Evolutionary conservation across 2,113 vertebrate genomes (phyloP).

Genomic region (Syngnathus typhle): DNA sequence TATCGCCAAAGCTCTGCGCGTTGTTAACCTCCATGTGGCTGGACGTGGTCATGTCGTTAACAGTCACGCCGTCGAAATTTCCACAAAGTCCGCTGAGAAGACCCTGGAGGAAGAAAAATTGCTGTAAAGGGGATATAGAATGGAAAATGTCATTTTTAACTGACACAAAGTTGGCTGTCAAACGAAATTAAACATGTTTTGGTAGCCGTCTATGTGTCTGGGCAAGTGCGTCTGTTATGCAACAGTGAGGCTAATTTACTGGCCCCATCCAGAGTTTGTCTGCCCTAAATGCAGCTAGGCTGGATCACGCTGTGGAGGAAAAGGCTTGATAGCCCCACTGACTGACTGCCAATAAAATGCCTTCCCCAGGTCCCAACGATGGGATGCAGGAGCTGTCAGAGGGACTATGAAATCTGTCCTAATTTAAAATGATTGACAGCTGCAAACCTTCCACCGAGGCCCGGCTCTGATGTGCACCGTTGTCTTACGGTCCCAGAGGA

Average conservation of each 20-base stretch:
- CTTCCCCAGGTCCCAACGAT: not conserved
- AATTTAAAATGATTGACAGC: not conserved
- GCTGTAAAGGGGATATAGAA: not conserved
- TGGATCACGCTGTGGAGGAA: not conserved
- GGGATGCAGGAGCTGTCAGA: not conserved
- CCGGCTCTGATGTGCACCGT: slow-evolving; percentile 92
- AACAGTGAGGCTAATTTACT: not conserved
- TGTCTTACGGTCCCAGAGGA: slow-evolving; percentile 96
- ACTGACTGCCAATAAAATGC: not conserved
- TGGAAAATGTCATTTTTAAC: not conserved
- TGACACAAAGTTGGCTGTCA: not conserved
- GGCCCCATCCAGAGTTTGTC: too few relatives aligned
- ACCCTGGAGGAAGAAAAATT: slow-evolving; percentile 63
- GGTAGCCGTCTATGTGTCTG: not conserved
- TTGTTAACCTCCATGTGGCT: slow-evolving; percentile 96
- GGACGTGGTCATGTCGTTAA: slow-evolving; percentile 96
- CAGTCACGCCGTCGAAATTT: slow-evolving; percentile 96
- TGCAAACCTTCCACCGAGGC: slow-evolving; percentile 87
- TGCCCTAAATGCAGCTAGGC: too few relatives aligned
- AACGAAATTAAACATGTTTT: too few relatives aligned
- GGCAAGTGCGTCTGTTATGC: too few relatives aligned
- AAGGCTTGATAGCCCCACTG: too few relatives aligned
- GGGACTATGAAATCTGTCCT: not conserved
- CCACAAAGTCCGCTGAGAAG: slow-evolving; percentile 89
- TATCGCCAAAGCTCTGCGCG: slow-evolving; percentile 92